Percentiles rank a stretch among this genome's conserved stretches.
Conservation (phyloP, 2,888 invertebrate genomes). For the Phorcus lineatus region DNA sequence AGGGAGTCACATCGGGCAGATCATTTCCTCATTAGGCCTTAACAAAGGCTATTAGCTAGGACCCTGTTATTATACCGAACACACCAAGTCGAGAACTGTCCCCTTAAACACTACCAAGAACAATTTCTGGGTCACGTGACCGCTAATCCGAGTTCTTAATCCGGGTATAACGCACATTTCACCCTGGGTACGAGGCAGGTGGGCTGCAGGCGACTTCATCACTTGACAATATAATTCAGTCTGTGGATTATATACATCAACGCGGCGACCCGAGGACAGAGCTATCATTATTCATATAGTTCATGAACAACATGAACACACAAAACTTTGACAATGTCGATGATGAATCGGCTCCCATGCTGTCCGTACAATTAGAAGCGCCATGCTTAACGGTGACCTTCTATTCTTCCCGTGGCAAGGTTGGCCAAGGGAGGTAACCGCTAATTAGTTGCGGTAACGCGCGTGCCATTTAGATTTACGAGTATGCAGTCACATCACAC, state of each 20-base stretch:
- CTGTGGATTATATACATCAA: conserved; percentile 14
- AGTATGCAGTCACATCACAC: not conserved
- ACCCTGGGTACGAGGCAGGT: conserved; percentile 17
- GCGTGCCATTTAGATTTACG: not conserved
- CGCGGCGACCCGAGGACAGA: not conserved
- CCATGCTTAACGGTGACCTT: not conserved
- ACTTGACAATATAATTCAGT: not conserved
- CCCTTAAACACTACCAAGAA: not conserved
- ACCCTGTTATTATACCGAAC: not conserved
- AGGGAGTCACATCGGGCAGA: too few relatives aligned
- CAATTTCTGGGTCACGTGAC: not conserved
- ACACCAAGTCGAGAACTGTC: not conserved
- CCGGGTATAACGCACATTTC: not conserved
- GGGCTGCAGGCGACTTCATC: conserved; percentile 10
- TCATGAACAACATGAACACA: not conserved
- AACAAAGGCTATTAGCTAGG: conserved; percentile 3
- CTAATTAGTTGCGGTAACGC: conserved; percentile 15
- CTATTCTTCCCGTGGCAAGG: not conserved
- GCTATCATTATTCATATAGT: not conserved
- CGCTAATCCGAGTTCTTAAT: not conserved
- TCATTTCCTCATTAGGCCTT: not conserved
- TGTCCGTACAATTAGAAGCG: conserved; percentile 12
- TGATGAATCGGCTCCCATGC: not conserved
- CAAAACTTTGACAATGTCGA: conserved; percentile 11
- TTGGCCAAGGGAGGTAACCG: conserved; percentile 23